These are phyloP conservation scores for Columba janthina DNA, from an alignment of 2,113 vertebrate species.

Conservation along the genomic window DNA sequence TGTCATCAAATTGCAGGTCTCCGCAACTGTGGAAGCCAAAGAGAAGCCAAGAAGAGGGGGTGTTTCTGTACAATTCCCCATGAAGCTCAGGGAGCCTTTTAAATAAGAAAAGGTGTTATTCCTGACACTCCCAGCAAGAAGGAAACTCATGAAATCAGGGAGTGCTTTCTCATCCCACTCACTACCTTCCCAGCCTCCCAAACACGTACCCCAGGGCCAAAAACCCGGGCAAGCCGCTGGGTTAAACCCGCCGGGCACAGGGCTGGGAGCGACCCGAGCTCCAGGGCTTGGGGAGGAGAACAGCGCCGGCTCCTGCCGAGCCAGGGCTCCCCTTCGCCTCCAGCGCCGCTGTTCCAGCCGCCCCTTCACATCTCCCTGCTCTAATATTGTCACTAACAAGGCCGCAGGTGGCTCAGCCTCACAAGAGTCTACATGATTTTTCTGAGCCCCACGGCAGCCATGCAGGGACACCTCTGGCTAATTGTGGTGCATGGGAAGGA, in stretches of 20 bases:
- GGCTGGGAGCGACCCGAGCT: background rate
- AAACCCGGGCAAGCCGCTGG: background rate
- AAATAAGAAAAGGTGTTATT: constrained; percentile 5
- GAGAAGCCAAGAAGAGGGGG: background rate
- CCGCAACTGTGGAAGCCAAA: background rate
- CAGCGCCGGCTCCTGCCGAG: fast-evolving
- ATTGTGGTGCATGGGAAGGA: background rate
- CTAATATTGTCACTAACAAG: background rate
- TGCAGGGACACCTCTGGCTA: background rate
- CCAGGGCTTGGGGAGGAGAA: background rate
- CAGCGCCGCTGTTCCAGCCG: background rate
- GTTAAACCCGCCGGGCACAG: background rate
- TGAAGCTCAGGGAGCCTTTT: constrained; percentile 3
- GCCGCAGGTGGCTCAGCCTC: background rate
- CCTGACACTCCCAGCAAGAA: background rate
- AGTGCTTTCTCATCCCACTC: constrained; percentile 13
- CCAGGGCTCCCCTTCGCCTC: background rate
- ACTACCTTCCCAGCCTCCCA: background rate
- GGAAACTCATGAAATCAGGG: background rate
- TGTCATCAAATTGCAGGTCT: constrained; percentile 25
- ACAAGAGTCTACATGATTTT: background rate
- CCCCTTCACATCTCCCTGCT: background rate
- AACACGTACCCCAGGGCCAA: background rate
- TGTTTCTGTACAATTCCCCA: background rate
- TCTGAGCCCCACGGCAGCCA: background rate